Evolutionary conservation across 2,888 invertebrate genomes (phyloP), one percentile per base, ranked within the genome.

Genomic region (Ochropleura plecta): DNA sequence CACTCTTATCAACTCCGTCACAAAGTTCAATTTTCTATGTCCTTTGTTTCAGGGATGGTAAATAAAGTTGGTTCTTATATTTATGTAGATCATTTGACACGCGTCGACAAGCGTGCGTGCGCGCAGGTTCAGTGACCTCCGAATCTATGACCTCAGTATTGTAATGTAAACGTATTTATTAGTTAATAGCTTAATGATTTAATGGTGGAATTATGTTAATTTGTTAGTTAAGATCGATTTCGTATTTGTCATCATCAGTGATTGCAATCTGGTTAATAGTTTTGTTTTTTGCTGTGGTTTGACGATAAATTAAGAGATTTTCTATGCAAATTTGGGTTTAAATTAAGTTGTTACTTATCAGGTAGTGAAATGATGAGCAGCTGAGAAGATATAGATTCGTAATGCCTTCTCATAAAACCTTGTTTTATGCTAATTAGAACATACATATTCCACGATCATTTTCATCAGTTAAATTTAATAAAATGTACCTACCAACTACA

Each of bases 61-160:
- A 78, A 82, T 73, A 66, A 76, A 84, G 65, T 62, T 85, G 84
- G 81, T 83, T 70, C 69, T 69, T 79, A 85, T 85, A 86, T 87
- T 83, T 86, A 89, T 90, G 90, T 90, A 89, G 90, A 91, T 91
- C 88, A 90, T 90, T 91, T 92, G 93, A 91, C 93, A 94, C 94
- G 94, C 93, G 92, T 91, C 92, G 93, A 90, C 79, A 85, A 88
- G 80, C 83, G 84, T 82, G 90, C 89, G 89, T 83, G 86, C 81
- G 90, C 90, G 87, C 88, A 83, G 78, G 86, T 85, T 87, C 80
- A 82, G 49, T 76, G 89, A 90, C 90, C 90, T 88, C 89, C 89
- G 73, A 90, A 92, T 91, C 85, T 89, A 86, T 92, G 92, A 92
- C 92, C 92, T 91, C 90, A 91, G 85, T 84, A 86, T 86, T 86